phyloP scores from a whole-genome alignment of 2,888 invertebrate genomes.

The Meandrusa payeni region DNA sequence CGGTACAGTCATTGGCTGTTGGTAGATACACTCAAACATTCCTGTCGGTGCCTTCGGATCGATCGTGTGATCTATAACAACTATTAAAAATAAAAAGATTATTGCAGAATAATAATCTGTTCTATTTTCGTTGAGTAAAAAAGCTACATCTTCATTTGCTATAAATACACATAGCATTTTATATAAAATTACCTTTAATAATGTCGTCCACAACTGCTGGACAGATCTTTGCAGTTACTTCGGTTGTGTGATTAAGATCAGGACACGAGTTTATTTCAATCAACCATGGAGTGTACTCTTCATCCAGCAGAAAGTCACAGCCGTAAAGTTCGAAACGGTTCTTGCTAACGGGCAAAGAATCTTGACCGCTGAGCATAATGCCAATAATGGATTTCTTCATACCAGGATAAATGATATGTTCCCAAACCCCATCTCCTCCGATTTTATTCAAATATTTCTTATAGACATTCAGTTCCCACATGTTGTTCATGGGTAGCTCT shows the following conservation, averaged over 20 bases:
- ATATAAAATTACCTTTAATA: slow-evolving; percentile 85
- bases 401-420: slow-evolving; percentile 88
- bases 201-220: slow-evolving; percentile 90
- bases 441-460: slow-evolving; percentile 80
- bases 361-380: slow-evolving; percentile 89
- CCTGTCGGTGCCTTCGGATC: slow-evolving; percentile 75
- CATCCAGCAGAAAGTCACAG: slow-evolving; percentile 94
- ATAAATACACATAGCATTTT: no score
- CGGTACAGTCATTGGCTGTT: slow-evolving; percentile 56
- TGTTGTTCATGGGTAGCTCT: slow-evolving; percentile 87
- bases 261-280: slow-evolving; percentile 97
- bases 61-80: slow-evolving; percentile 71
- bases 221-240: slow-evolving; percentile 91
- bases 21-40: slow-evolving; percentile 79
- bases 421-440: slow-evolving; percentile 84
- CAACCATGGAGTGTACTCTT: slow-evolving; percentile 92
- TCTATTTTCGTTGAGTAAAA: no score
- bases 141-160: no score
- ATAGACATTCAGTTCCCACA: slow-evolving; percentile 91
- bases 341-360: slow-evolving; percentile 83
- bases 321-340: slow-evolving; percentile 95
- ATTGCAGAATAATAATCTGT: not conserved
- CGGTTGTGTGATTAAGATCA: slow-evolving; percentile 89
- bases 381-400: slow-evolving; percentile 91
- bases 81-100: slow-evolving; percentile 55